Percentiles rank a stretch among this genome's conserved stretches.
These are phyloP conservation scores for Echinops telfairi DNA, from an alignment of 2,113 vertebrate species.

Conservation along the genomic window DNA sequence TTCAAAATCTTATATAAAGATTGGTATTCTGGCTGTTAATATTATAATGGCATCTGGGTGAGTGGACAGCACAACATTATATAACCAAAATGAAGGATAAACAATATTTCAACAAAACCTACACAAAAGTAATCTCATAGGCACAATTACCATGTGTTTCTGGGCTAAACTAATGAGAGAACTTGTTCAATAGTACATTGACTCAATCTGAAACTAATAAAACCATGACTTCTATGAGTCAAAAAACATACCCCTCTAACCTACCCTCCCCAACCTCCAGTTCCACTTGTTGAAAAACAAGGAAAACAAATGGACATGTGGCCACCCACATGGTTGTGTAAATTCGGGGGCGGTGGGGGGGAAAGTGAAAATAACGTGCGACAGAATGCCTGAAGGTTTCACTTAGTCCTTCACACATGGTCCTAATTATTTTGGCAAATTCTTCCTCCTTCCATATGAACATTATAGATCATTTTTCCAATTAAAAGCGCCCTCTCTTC, in stretches of 20 bases:
- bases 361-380: constrained; percentile 86
- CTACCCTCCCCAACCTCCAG: constrained; percentile 73
- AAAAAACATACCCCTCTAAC: constrained; percentile 71
- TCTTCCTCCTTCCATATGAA: constrained; percentile 63
- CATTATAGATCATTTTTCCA: constrained; percentile 84
- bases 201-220: constrained; percentile 85
- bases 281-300: constrained; percentile 83
- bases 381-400: constrained; percentile 84
- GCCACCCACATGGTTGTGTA: constrained; percentile 86
- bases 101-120: constrained; percentile 48
- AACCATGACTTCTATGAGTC: constrained; percentile 71
- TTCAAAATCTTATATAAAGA: constrained; percentile 42
- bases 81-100: constrained; percentile 70
- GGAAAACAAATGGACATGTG: constrained; percentile 80
- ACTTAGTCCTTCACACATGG: constrained; percentile 85
- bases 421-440: constrained; percentile 84
- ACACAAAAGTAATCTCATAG: constrained; percentile 66
- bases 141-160: constrained; percentile 80
- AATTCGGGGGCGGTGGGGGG: constrained; percentile 78
- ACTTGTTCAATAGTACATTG: constrained; percentile 77
- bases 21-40: constrained; percentile 16
- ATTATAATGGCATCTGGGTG: constrained; percentile 52
- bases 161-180: constrained; percentile 76
- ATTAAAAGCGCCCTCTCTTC: constrained; percentile 80
- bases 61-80: constrained; percentile 46